phyloP scores from a whole-genome alignment of 2,113 vertebrate genomes.

The Atlantisia rogersi region DNA sequence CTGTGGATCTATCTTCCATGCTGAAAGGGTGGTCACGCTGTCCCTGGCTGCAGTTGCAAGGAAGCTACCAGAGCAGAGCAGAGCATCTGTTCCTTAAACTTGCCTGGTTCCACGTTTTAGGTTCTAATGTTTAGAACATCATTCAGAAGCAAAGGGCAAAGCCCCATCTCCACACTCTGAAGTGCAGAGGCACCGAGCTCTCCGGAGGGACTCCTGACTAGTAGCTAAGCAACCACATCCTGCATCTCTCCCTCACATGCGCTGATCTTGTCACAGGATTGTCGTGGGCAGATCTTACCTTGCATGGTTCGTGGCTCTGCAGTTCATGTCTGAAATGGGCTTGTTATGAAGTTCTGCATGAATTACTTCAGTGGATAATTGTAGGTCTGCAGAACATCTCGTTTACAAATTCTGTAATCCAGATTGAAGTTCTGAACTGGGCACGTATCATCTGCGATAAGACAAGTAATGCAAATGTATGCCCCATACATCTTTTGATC shows the following conservation, averaged over 20 bases:
- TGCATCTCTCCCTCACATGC: neutral
- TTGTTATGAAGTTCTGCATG: neutral
- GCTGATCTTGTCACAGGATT: neutral
- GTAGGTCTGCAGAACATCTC: neutral
- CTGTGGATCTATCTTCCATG: neutral
- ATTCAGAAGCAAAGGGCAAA: neutral
- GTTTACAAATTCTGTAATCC: neutral
- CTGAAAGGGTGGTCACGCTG: neutral
- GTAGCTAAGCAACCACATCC: constrained; percentile 39
- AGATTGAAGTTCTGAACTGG: neutral
- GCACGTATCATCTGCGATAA: neutral
- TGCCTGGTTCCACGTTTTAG: neutral
- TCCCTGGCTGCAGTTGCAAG: neutral
- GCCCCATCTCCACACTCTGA: neutral
- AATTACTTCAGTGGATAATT: neutral
- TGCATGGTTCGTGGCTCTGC: neutral
- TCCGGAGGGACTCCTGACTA: neutral
- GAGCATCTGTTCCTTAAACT: neutral
- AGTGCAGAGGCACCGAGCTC: neutral
- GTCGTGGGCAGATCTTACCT: neutral
- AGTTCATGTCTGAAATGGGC: neutral
- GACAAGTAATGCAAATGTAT: neutral
- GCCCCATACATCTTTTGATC: neutral
- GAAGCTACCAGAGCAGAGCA: neutral
- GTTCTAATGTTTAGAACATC: neutral